Evolutionary conservation across 2,888 invertebrate genomes (phyloP).

Genomic region (Oligia strigilis): DNA sequence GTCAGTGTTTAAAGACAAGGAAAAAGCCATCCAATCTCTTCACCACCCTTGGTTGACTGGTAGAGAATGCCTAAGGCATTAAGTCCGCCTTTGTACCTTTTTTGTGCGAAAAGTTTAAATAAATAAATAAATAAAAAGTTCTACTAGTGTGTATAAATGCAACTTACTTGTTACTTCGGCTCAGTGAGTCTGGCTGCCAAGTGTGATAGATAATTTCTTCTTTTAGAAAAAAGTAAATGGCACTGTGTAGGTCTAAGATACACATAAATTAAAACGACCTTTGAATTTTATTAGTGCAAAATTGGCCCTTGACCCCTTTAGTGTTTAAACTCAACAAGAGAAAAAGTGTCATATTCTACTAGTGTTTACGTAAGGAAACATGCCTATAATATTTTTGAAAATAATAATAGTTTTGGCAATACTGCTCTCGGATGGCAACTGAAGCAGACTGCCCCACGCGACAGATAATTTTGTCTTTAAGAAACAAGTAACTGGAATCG

Average conservation of each 20-base stretch:
- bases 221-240: background rate
- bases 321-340: background rate
- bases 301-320: background rate
- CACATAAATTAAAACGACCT: background rate
- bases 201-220: background rate
- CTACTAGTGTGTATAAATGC: background rate
- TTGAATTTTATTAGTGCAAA: background rate
- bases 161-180: background rate
- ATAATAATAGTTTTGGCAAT: background rate
- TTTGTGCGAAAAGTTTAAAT: too few species aligned
- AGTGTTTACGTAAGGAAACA: background rate
- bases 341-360: background rate
- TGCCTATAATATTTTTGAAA: background rate
- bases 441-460: background rate
- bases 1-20: slow-evolving; percentile 73
- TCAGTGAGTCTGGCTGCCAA: background rate
- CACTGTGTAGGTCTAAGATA: background rate
- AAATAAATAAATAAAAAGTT: too few species aligned
- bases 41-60: too few species aligned
- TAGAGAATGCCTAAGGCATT: too few species aligned
- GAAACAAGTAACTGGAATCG: background rate
- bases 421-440: background rate
- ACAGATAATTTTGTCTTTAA: background rate
- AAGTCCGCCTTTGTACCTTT: too few species aligned
- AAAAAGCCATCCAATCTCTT: too few species aligned